Base-by-base conservation (phyloP, 2,888 invertebrate species). In the Rhagonycha lutea region DNA sequence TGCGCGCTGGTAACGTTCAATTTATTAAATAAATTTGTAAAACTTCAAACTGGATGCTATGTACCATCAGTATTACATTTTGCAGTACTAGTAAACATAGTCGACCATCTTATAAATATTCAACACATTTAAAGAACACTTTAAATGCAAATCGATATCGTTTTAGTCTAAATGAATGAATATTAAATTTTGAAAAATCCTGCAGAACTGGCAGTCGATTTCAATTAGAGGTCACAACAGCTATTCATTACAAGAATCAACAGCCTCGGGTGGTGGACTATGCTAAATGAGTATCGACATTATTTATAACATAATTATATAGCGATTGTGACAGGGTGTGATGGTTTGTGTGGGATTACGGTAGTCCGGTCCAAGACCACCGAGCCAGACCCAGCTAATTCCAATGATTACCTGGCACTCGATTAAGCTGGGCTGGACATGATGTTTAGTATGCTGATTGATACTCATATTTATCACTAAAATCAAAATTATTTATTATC, bases 371-470 rank as follows among this genome's bases (percentile, higher is more conserved):
- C 78, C 78, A 73, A 85, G 90, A 90, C 90, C 90, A 90, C 90
- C 90, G 89, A 88, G 89, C 87, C 81, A 81, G 88, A 87, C 88
- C 88, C 87, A 86, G 85, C 84, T 90, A 90, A 90, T 90, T 89
- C 89, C 87, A 89, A 90, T 90, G 89, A 90, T 90, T 90, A 90
- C 87, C 87, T 74, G 81, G 84, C 84, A 83, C 85, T 85, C 85
- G 85, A 84, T 85, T 85, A 85, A 84, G 82, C 80, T 80, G 83
- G 83, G 81, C 80, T 79, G 82, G 81, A 77, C 81, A 79, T 72
- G 77, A 80, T 79, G 81, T 81, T 65, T 81, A 79, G 69, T 73
- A 60, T 77, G 73, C 82, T 84, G 83, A 84, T 84, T 82, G 84
- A 84, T 83, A 83, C 80, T 79, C 81, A 71, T 77, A 73, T 80